Evolutionary conservation across 2,888 invertebrate genomes (phyloP).

Genomic region (Myopa tessellatipennis): DNA sequence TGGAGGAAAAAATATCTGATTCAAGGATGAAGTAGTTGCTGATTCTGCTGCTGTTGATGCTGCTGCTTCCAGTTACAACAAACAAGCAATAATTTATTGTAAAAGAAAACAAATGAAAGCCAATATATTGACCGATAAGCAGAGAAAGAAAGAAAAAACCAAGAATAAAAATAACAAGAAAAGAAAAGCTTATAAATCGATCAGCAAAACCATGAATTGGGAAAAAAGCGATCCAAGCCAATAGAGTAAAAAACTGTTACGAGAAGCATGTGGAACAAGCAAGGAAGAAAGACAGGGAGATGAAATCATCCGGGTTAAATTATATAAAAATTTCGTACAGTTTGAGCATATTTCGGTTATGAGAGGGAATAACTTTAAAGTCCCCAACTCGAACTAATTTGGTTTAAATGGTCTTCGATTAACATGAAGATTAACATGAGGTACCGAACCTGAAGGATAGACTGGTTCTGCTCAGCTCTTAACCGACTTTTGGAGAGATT

Average conservation of each 20-base stretch:
- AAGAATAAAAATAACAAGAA: not conserved
- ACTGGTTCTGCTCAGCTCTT: too few species aligned
- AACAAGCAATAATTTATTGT: not conserved
- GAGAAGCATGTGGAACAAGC: not conserved
- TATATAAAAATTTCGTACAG: not conserved
- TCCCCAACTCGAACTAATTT: too few species aligned
- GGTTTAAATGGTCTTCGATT: too few species aligned
- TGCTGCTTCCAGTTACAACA: not conserved
- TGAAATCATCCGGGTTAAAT: not conserved
- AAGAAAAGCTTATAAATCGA: slow-evolving; percentile 9
- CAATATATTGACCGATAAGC: slow-evolving; percentile 18
- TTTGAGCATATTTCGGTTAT: not conserved
- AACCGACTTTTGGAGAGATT: too few species aligned
- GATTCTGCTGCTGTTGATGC: not conserved
- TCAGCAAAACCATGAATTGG: slow-evolving; percentile 8
- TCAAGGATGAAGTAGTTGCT: not conserved
- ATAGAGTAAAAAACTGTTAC: not conserved
- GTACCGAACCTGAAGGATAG: too few species aligned
- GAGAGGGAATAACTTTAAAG: too few species aligned
- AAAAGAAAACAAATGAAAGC: slow-evolving; percentile 21
- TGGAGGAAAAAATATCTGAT: not conserved
- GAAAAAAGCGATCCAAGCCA: slow-evolving; percentile 15
- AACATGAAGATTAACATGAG: too few species aligned
- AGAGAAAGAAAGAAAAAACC: slow-evolving; percentile 1
- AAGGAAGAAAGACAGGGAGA: not conserved